Conservation (phyloP, 2,113 vertebrate species). For the Phalacrocorax carbo region DNA sequence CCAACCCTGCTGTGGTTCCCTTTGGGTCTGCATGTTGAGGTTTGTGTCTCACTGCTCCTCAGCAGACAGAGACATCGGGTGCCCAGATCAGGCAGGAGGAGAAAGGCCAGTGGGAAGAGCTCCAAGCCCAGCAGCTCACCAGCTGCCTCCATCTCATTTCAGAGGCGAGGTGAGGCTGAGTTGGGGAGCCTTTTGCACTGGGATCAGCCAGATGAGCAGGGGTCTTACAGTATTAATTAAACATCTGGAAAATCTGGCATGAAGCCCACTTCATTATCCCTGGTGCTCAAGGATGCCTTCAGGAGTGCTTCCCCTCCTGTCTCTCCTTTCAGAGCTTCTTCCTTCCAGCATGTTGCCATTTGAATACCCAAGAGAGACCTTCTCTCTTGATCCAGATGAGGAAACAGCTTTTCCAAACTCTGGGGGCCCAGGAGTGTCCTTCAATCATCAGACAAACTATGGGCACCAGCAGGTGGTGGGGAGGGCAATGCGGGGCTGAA, state of each 20-base stretch:
- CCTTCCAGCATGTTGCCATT: not conserved
- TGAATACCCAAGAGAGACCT: not conserved
- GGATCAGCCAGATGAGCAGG: not conserved
- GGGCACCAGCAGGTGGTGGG: not conserved
- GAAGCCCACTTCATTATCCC: conserved; percentile 22
- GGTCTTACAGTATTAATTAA: conserved; percentile 43
- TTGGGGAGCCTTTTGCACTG: not conserved
- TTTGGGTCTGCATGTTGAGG: not conserved
- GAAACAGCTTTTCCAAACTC: not conserved
- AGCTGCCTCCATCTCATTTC: not conserved
- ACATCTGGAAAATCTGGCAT: conserved; percentile 46
- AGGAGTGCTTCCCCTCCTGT: not conserved
- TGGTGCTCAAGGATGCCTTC: not conserved
- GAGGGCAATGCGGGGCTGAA: not conserved
- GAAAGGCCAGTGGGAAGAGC: not conserved
- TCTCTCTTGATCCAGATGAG: not conserved
- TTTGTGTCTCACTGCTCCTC: not conserved
- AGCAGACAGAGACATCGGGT: not conserved
- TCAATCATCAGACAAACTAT: not conserved
- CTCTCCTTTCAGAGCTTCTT: not conserved
- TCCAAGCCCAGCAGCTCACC: not conserved
- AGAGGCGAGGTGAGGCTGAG: not conserved
- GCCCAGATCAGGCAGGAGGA: not conserved
- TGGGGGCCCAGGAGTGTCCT: not conserved
- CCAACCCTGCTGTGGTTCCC: not conserved